These are phyloP conservation scores for Benthosema pterotum DNA, from an alignment of 2,797 vertebrate genomes.

Conservation along the genomic window DNA sequence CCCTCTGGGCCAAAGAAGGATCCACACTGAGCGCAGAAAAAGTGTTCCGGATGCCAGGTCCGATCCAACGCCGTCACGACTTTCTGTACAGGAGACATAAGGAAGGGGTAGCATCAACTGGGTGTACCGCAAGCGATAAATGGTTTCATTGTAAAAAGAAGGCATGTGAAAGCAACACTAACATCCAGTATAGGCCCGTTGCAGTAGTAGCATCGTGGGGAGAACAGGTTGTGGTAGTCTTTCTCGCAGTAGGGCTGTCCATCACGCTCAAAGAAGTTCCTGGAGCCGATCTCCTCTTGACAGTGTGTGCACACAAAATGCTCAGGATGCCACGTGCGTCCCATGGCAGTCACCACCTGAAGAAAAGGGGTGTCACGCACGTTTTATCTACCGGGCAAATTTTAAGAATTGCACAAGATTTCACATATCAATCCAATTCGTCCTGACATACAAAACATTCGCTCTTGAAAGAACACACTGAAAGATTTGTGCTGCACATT, in stretches of 20 bases:
- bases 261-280: conserved; percentile 88
- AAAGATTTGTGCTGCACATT: no score
- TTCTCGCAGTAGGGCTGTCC: conserved; percentile 89
- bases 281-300: conserved; percentile 87
- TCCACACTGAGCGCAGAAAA: conserved; percentile 98
- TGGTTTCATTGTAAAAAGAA: background rate
- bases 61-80: conserved; percentile 96
- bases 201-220: conserved; percentile 88
- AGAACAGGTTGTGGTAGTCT: conserved; percentile 89
- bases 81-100: conserved; percentile 83
- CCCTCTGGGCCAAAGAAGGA: conserved; percentile 97
- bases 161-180: conserved; percentile 9
- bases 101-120: background rate
- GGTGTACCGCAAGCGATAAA: background rate
- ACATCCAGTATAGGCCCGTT: conserved; percentile 73
- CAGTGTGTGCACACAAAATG: conserved; percentile 91
- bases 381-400: background rate
- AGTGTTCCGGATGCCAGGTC: conserved; percentile 99
- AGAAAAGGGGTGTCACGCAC: background rate
- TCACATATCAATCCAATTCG: no score
- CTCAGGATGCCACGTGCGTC: conserved; percentile 88
- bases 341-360: conserved; percentile 90
- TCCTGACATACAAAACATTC: no score
- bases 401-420: background rate
- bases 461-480: no score